Percentiles rank a stretch among this genome's conserved stretches.
Evolutionary conservation across 1,140 invertebrate species (phyloP).

Genomic region (Brachionus paranguensis): DNA sequence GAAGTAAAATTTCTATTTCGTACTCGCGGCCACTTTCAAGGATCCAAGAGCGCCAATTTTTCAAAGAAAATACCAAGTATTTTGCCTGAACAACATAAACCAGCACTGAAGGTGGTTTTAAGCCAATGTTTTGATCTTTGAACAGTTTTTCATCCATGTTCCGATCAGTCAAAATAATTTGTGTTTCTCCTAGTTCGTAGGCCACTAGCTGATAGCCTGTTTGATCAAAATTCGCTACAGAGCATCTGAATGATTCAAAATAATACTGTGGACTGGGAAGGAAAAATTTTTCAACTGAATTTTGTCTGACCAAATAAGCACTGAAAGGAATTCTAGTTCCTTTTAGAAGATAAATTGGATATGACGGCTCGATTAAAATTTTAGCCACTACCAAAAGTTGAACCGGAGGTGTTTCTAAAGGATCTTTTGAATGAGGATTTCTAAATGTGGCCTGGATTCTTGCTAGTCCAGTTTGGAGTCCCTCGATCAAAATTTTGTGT

Average conservation of each 20-base stretch:
- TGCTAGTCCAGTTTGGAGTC: conserved; percentile 7
- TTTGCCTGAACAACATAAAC: not conserved
- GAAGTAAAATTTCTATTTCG: not conserved
- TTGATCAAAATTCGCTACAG: not conserved
- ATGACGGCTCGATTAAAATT: conserved; percentile 13
- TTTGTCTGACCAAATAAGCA: conserved; percentile 13
- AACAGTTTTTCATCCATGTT: not conserved
- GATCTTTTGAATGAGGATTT: not conserved
- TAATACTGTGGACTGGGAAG: conserved; percentile 10
- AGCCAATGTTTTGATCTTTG: not conserved
- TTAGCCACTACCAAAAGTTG: conserved; percentile 4
- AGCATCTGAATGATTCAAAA: not conserved
- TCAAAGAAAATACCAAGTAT: not conserved
- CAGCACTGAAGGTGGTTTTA: not conserved
- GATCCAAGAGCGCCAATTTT: not conserved
- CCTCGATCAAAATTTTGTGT: conserved; percentile 32
- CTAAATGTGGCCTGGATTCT: not conserved
- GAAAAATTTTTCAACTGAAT: not conserved
- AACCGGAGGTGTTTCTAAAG: not conserved
- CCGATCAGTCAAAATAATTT: conserved; percentile 2
- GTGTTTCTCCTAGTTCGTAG: not conserved
- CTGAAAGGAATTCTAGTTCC: not conserved
- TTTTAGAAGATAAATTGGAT: not conserved
- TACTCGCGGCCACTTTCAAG: not conserved
- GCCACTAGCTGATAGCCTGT: not conserved